phyloP scores from a whole-genome alignment of 2,113 vertebrate genomes.

The Penelope pileata region DNA sequence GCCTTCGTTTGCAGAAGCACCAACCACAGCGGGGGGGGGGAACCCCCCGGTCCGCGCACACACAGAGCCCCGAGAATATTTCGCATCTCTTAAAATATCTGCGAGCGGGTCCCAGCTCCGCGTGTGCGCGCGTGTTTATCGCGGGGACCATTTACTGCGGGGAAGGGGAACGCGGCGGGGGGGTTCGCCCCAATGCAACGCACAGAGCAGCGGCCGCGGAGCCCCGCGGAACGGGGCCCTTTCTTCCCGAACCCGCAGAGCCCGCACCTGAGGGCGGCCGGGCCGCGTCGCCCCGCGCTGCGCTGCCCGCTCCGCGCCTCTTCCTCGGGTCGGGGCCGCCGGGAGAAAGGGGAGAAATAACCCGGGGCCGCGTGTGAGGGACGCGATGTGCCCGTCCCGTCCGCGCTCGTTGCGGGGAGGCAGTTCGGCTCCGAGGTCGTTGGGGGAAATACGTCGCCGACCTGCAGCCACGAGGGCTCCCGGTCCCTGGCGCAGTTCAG shows the following conservation, averaged over 20 bases:
- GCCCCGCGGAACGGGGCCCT: background rate
- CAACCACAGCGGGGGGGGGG: rapidly evolving
- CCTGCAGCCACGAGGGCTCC: background rate
- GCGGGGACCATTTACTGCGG: background rate
- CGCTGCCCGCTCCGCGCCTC: no score
- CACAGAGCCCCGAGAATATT: background rate
- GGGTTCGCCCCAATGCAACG: background rate
- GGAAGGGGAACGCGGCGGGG: rapidly evolving
- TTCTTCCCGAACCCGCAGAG: background rate
- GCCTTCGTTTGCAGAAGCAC: background rate
- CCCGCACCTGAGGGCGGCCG: background rate
- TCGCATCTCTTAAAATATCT: background rate
- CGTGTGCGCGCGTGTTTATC: background rate
- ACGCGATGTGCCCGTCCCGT: background rate
- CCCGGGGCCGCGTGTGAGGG: background rate
- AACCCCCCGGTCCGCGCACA: rapidly evolving
- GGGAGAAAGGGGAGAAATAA: background rate
- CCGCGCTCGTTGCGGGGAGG: background rate
- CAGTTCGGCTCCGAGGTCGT: background rate
- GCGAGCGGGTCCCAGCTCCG: background rate
- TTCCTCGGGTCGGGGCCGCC: background rate
- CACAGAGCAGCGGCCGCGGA: no score
- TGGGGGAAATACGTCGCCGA: background rate
- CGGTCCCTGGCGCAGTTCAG: background rate
- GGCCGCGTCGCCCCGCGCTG: background rate